Evolutionary conservation across 2,797 vertebrate species (phyloP).

Genomic region (Rhinatrema bivittatum): DNA sequence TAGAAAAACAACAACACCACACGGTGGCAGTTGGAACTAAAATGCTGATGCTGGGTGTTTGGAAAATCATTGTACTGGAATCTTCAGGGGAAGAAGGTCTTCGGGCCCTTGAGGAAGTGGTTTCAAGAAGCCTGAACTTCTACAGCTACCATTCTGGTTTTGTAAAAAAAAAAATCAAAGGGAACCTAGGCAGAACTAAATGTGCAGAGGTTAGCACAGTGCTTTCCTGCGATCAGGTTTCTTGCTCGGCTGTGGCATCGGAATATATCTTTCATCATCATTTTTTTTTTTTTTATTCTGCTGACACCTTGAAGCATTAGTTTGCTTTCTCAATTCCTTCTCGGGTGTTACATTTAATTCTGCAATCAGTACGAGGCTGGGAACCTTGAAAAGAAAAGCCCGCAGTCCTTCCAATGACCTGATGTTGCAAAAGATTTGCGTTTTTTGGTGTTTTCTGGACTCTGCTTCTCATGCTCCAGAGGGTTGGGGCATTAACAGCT

Average conservation of each 20-base stretch:
- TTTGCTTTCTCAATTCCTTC: slow-evolving; percentile 15
- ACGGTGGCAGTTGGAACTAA: slow-evolving; percentile 3
- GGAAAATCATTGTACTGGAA: background rate
- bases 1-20: no score
- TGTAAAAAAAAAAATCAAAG: slow-evolving; percentile 18
- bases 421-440: no score
- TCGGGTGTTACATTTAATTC: slow-evolving; percentile 3
- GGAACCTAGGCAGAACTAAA: slow-evolving; percentile 3
- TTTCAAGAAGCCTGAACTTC: slow-evolving; percentile 11
- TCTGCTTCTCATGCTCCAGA: no score
- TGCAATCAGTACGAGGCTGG: no score
- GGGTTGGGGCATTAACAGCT: no score
- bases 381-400: no score
- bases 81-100: background rate
- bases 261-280: slow-evolving; percentile 13
- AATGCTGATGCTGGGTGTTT: slow-evolving; percentile 4
- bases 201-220: slow-evolving; percentile 13
- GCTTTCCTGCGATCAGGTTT: slow-evolving; percentile 5
- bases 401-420: no score
- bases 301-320: slow-evolving; percentile 12
- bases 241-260: slow-evolving; percentile 4
- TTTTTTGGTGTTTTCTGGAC: no score
- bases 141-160: slow-evolving; percentile 11
- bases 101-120: slow-evolving; percentile 16
- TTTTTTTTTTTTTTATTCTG: slow-evolving; percentile 12